Evolutionary conservation across 2,888 invertebrate genomes (phyloP).

Genomic region (Torymus tubicola): DNA sequence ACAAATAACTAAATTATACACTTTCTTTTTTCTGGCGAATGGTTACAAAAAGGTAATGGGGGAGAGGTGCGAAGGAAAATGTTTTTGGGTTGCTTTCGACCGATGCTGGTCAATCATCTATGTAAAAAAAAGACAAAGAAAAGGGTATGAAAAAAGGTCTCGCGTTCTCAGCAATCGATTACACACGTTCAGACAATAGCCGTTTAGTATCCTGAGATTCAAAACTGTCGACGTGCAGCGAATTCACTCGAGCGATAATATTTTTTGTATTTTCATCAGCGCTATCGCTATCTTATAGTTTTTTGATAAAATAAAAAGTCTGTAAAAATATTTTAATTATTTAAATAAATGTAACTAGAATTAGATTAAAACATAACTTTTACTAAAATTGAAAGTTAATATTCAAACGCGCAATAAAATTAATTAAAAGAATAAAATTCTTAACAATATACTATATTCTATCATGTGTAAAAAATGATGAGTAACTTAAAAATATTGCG

Average conservation of each 20-base stretch:
- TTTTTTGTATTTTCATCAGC: not conserved
- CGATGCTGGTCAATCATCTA: slow-evolving; percentile 15
- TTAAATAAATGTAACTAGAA: too few species aligned
- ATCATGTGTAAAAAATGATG: too few species aligned
- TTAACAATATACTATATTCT: not conserved
- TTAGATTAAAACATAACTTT: too few species aligned
- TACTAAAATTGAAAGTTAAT: too few species aligned
- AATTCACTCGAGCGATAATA: slow-evolving; percentile 31
- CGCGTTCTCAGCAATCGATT: slow-evolving; percentile 22
- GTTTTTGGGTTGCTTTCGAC: not conserved
- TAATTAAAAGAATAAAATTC: slow-evolving; percentile 3
- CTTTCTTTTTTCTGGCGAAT: too few species aligned
- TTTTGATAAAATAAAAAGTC: not conserved
- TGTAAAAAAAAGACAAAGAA: slow-evolving; percentile 4
- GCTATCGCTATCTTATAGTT: not conserved
- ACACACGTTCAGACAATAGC: slow-evolving; percentile 33
- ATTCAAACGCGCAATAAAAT: not conserved
- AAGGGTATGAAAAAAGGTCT: slow-evolving; percentile 6
- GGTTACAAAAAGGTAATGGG: not conserved
- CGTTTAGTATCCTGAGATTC: slow-evolving; percentile 53
- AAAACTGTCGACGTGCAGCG: slow-evolving; percentile 26
- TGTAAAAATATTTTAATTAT: not conserved
- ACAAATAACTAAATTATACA: not conserved
- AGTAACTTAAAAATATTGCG: too few species aligned
- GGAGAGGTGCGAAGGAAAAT: not conserved